These are phyloP conservation scores for Peromyscus aztecus DNA, from an alignment of 2,797 vertebrate species.

Conservation along the genomic window DNA sequence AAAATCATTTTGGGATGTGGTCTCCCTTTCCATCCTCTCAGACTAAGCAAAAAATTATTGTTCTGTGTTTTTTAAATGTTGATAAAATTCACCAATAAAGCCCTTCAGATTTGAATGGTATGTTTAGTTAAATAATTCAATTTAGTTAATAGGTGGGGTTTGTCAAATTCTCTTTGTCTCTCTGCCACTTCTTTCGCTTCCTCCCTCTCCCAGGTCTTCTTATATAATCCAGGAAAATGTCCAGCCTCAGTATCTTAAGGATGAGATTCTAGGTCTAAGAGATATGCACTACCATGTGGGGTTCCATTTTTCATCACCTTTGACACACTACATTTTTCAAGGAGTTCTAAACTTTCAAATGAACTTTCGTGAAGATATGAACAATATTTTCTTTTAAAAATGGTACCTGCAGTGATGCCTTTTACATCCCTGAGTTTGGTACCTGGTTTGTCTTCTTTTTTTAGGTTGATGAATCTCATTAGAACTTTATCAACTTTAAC, in stretches of 20 bases:
- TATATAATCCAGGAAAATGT: background rate
- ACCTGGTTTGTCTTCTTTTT: background rate
- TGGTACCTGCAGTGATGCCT: background rate
- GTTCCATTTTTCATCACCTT: background rate
- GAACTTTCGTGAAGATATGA: background rate
- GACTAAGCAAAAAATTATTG: background rate
- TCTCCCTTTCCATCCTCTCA: background rate
- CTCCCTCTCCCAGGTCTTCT: background rate
- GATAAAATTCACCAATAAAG: background rate
- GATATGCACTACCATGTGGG: background rate
- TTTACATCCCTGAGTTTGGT: background rate
- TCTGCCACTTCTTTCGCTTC: too few relatives aligned
- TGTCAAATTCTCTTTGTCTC: background rate
- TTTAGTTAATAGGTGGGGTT: background rate
- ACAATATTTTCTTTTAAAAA: background rate
- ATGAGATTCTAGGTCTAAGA: background rate
- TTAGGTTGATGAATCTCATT: background rate
- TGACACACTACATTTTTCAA: background rate
- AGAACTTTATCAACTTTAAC: constrained; percentile 18
- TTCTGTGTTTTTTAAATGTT: constrained; percentile 20
- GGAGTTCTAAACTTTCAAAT: background rate
- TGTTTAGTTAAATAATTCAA: constrained; percentile 28
- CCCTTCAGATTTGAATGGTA: background rate
- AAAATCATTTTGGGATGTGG: background rate
- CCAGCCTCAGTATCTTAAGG: background rate